These are phyloP conservation scores for Lamprotornis superbus DNA, from an alignment of 2,113 vertebrate genomes.

Conservation along the genomic window DNA sequence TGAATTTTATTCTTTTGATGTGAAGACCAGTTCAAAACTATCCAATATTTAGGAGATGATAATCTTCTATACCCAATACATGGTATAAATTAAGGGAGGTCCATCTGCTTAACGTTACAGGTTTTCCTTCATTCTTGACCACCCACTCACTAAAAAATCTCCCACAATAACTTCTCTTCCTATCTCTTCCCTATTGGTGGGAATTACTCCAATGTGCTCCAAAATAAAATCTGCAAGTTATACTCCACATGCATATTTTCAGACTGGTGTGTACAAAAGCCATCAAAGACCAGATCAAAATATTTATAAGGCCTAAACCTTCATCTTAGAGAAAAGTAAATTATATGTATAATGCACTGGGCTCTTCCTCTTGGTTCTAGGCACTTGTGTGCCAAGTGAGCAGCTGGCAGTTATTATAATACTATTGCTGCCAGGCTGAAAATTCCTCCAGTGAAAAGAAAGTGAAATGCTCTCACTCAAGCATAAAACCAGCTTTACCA, in stretches of 20 bases:
- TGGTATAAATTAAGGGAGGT: not conserved
- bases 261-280: not conserved
- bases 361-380: not conserved
- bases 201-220: not conserved
- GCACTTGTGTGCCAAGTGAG: constrained; percentile 26
- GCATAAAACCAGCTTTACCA: constrained; percentile 6
- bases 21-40: not conserved
- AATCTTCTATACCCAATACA: not conserved
- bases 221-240: not conserved
- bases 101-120: not conserved
- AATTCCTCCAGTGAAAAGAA: constrained; percentile 46
- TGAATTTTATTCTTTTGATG: not conserved
- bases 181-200: not conserved
- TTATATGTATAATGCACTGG: not conserved
- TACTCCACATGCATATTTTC: not conserved
- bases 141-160: constrained; percentile 4
- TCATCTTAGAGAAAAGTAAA: constrained; percentile 18
- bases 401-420: constrained; percentile 42
- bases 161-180: not conserved
- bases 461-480: constrained; percentile 22
- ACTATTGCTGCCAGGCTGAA: constrained; percentile 23
- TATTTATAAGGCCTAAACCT: constrained; percentile 14
- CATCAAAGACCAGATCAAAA: constrained; percentile 17
- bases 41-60: not conserved
- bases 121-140: constrained; percentile 9